Base-by-base conservation (phyloP, 37 sponge, comb jelly and placozoan species). In the Cliona cf. orientalis region DNA sequence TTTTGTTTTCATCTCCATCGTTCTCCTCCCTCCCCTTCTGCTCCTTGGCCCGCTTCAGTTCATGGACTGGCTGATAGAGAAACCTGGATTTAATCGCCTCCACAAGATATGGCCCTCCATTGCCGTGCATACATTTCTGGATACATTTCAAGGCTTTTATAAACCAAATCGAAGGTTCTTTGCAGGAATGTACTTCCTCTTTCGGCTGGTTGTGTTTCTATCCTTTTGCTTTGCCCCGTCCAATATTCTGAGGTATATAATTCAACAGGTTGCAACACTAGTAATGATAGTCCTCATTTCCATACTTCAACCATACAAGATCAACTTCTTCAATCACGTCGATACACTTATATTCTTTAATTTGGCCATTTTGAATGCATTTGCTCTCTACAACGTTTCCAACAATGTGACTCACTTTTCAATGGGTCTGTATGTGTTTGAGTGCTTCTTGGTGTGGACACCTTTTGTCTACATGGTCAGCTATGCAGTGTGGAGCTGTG, bases 171-270 rank as follows among this genome's bases (percentile, higher is more conserved):
- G 63, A 26, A 61, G 28, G 28, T n/a, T 26, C 28, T 61, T 61
- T n/a, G 28, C 63, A 25, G 63, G 63, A 61, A 11, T 61, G 12
- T 61, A 61, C 28, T 61, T 61, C 25, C 63, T 61, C 6, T 61
- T 61, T 61, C 63, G 63, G 17, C n/a, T 61, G 63, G 28, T 22
- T 26, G n/a, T 61, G 12, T 61, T 61, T 22, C 17, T 61, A 5
- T 25, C 6, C 28, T 61, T 25, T n/a, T 12, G 6, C 22, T 61
- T 61, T 28, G 7, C 17, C 22, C 12, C 28, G 26, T 25, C 6
- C 28, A 5, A 61, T 25, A n/a, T 22, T n/a, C 6, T 22, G 5
- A 21, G 22, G 63, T 28, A 6, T 26, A 25, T 61, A 61, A 6
- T 12, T 12, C 63, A 61, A 61, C 63, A 26, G n/a, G n/a, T 61